Conservation (phyloP, 2,113 vertebrate species). For the Hippocampus mohnikei region DNA sequence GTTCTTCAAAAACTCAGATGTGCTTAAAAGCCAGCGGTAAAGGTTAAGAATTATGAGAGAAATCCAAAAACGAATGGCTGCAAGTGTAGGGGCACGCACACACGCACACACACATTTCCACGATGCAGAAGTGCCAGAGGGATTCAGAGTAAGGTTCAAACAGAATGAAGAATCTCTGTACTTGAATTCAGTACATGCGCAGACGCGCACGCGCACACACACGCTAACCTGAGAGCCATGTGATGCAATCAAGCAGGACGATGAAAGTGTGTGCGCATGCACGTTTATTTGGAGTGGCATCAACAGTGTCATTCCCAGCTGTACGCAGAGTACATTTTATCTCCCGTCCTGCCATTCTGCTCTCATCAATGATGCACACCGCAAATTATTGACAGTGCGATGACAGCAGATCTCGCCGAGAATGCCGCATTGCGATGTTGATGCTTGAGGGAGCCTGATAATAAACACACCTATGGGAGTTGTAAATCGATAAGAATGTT, state of each 20-base stretch:
- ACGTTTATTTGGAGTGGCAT: background rate
- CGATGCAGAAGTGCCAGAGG: constrained; percentile 53
- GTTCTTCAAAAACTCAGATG: background rate
- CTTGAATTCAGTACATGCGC: constrained; percentile 8
- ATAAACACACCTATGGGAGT: constrained; percentile 30
- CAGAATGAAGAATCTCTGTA: constrained; percentile 63
- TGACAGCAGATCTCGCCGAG: constrained; percentile 47
- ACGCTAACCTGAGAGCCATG: constrained; percentile 17
- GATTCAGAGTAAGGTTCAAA: constrained; percentile 62
- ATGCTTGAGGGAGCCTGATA: constrained; percentile 44
- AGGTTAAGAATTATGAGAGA: constrained; percentile 20
- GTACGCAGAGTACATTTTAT: constrained; percentile 37
- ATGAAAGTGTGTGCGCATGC: background rate
- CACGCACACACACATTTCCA: constrained; percentile 7
- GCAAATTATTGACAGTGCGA: constrained; percentile 65
- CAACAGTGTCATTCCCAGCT: constrained; percentile 30
- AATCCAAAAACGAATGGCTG: constrained; percentile 33
- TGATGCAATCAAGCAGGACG: constrained; percentile 49
- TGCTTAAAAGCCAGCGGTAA: constrained; percentile 25
- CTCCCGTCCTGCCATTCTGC: constrained; percentile 37
- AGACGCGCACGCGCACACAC: background rate
- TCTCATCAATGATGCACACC: constrained; percentile 68
- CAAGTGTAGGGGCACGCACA: background rate
- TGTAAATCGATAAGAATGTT: constrained; percentile 34
- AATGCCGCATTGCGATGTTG: constrained; percentile 62